Evolutionary conservation across 2,113 vertebrate genomes (phyloP).

Genomic region (Gobio gobio): DNA sequence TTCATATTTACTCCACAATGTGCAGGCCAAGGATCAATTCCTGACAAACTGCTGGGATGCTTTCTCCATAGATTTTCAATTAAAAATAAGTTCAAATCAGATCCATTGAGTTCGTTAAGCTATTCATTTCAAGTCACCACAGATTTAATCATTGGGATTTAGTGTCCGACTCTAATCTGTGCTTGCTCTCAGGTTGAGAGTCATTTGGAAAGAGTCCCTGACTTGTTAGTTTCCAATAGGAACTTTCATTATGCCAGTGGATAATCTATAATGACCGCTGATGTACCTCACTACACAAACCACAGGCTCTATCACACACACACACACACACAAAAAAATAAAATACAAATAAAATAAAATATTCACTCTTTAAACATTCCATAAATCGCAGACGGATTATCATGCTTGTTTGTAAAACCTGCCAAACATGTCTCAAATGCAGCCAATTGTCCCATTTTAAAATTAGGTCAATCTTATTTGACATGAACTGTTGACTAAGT

Average conservation of each 20-base stretch:
- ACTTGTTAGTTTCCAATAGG: neutral
- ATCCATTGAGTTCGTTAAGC: constrained; percentile 9
- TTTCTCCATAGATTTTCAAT: neutral
- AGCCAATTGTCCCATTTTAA: neutral
- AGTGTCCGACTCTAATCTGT: neutral
- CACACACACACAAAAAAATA: neutral
- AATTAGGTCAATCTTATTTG: constrained; percentile 2
- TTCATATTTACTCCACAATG: neutral
- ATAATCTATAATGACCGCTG: neutral
- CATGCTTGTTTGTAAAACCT: neutral
- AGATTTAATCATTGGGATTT: constrained; percentile 1
- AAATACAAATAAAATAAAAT: neutral
- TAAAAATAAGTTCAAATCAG: constrained; percentile 15
- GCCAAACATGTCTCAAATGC: neutral
- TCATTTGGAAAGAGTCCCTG: neutral
- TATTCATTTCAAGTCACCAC: constrained; percentile 14
- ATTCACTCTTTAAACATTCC: constrained; percentile 30
- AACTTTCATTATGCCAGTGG: neutral
- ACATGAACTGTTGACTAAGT: neutral
- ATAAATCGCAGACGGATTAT: constrained; percentile 18
- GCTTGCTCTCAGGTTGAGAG: neutral
- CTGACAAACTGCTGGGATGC: constrained; percentile 2
- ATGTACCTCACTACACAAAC: neutral
- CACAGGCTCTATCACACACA: too few species aligned
- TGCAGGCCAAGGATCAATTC: constrained; percentile 23